Evolutionary conservation across 2,797 vertebrate genomes (phyloP).

Genomic region (Pyrocephalus nanus): DNA sequence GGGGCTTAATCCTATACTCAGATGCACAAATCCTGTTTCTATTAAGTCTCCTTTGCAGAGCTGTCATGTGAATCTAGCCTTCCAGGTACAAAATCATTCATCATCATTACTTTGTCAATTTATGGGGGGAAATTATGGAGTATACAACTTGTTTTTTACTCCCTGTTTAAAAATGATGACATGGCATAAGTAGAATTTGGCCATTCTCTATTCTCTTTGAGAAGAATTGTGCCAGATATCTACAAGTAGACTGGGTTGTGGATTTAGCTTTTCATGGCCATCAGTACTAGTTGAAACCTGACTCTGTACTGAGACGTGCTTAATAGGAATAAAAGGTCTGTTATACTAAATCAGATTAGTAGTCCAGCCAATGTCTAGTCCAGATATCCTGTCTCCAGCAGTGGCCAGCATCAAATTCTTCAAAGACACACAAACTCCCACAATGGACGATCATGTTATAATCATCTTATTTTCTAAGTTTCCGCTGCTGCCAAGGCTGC

Average conservation of each 20-base stretch:
- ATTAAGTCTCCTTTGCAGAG: neutral
- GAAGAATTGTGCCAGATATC: neutral
- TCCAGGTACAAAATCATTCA: neutral
- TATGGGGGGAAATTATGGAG: neutral
- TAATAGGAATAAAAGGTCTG: slow-evolving; percentile 58
- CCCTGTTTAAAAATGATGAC: neutral
- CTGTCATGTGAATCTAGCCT: neutral
- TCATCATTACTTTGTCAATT: neutral
- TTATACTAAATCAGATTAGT: slow-evolving; percentile 61
- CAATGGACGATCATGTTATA: neutral
- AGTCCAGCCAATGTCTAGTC: slow-evolving; percentile 1
- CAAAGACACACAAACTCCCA: neutral
- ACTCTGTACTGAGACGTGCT: neutral
- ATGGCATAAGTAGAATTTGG: neutral
- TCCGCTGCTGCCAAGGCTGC: neutral
- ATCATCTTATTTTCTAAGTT: slow-evolving; percentile 15
- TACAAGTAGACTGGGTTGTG: accelerated
- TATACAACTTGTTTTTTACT: neutral
- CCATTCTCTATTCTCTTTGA: neutral
- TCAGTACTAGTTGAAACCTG: slow-evolving; percentile 43
- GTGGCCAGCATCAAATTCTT: slow-evolving; percentile 17
- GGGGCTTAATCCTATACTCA: neutral
- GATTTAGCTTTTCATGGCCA: neutral
- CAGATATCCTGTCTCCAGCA: slow-evolving; percentile 43
- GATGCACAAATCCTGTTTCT: neutral